Evolutionary conservation across 1,140 invertebrate species (phyloP), one percentile per base, ranked within the genome.

Genomic region (Caenorhabditis briggsae): DNA sequence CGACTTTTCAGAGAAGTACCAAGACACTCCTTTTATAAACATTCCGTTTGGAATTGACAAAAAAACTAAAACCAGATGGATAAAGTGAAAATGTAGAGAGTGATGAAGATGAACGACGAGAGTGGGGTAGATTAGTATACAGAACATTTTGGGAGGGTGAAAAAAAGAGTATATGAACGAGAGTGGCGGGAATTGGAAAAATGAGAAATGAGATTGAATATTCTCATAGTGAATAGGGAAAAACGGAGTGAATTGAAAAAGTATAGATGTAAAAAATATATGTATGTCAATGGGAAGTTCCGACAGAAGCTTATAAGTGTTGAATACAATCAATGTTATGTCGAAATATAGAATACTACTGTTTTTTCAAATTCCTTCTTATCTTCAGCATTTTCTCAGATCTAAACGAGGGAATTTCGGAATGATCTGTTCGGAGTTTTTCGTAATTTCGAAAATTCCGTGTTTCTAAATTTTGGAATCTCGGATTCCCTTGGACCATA

Each of bases 11-110:
- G 50, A 78, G 70, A 33, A 33, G 33, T 33, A 33, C 33, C 33
- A 3, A 78, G 70, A n/a, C 70, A 50, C 70, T 78, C 70, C 70
- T 78, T 78, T 78, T n/a, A 78, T 78, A 78, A 78, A 78, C 70
- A 78, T 50, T 78, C 41, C 8, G 33, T 33, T 33, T 33, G 33
- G 33, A 33, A 33, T 33, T 33, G 33, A 18, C 9, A 43, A 70
- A 46, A 78, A 78, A 48, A 33, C 18, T 6, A 11, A 78, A 78
- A 78, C 70, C 70, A 78, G 70, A 78, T 50, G 70, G 70, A 78
- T 78, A 78, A 78, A 78, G n/a, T 70, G 65, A 41, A 64, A 2
- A n/a, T 33, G n/a, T 33, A 25, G 64, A 70, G 46, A 33, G 70
- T 53, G n/a, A 46, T 46, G 20, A 70, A 70, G 16, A 46, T 70